Evolutionary conservation across 1,140 invertebrate genomes (phyloP).

Genomic region (Hestina assimilis): DNA sequence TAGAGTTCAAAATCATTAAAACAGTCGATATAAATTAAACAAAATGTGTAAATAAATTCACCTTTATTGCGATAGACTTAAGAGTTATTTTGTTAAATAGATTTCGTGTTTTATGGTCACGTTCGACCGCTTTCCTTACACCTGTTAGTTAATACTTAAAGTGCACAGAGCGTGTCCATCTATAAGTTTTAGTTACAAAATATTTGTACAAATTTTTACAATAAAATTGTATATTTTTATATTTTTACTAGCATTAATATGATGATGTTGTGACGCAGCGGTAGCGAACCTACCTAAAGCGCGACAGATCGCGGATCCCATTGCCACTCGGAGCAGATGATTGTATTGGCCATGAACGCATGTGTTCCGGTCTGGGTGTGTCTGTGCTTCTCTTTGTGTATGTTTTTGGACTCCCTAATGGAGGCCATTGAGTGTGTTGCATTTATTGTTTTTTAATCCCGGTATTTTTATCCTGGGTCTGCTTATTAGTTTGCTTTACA

Average conservation of each 20-base stretch:
- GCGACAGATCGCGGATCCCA: too few species aligned
- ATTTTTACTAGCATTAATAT: not conserved
- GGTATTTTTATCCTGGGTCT: too few species aligned
- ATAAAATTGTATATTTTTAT: not conserved
- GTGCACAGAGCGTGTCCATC: conserved; percentile 7
- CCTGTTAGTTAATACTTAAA: conserved; percentile 14
- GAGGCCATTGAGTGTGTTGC: too few species aligned
- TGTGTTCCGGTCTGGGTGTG: too few species aligned
- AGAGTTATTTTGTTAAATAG: not conserved
- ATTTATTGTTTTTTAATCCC: too few species aligned
- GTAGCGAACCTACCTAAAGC: too few species aligned
- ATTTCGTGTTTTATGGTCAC: not conserved
- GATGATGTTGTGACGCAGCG: too few species aligned
- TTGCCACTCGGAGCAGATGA: too few species aligned
- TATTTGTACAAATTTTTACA: not conserved
- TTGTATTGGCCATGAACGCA: too few species aligned
- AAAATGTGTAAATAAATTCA: not conserved
- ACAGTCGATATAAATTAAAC: not conserved
- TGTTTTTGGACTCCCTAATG: too few species aligned
- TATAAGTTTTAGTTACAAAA: not conserved
- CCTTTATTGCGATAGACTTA: not conserved
- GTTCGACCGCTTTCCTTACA: conserved; percentile 11
- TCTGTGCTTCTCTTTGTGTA: too few species aligned
- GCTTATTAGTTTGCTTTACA: too few species aligned
- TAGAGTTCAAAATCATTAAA: not conserved